Evolutionary conservation across 92 coral and sea anemone genomes (phyloP).

Genomic region (Phenganax marumi): DNA sequence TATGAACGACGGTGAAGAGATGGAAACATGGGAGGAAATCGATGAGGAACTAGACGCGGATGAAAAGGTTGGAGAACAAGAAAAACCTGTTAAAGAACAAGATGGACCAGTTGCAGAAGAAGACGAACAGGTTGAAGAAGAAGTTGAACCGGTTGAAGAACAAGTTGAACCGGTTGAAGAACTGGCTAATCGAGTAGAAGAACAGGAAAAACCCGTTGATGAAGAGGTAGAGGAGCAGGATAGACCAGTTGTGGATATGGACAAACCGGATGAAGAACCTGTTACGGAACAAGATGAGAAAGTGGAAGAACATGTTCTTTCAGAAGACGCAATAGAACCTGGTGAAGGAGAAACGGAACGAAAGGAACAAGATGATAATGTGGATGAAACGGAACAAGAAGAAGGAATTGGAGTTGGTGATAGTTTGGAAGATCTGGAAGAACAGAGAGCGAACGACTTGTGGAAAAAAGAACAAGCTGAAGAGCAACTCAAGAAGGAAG

Average conservation of each 20-base stretch:
- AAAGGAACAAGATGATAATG: background rate
- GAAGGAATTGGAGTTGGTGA: constrained; percentile 23
- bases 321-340: background rate
- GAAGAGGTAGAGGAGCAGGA: background rate
- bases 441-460: background rate
- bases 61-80: constrained; percentile 1
- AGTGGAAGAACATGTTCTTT: background rate
- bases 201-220: background rate
- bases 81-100: background rate
- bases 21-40: constrained; percentile 20
- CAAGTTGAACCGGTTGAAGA: background rate
- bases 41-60: background rate
- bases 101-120: constrained; percentile 8
- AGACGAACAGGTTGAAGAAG: background rate
- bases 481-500: constrained; percentile 7
- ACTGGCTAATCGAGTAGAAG: background rate
- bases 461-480: background rate
- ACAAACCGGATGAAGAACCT: background rate
- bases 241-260: background rate
- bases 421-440: constrained; percentile 19
- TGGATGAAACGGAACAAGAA: background rate
- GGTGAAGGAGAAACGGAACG: background rate
- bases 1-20: constrained; percentile 58
- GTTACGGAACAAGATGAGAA: background rate
- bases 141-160: background rate